Base-by-base conservation (phyloP, 1,140 invertebrate genomes). In the Meloidogyne exigua region DNA sequence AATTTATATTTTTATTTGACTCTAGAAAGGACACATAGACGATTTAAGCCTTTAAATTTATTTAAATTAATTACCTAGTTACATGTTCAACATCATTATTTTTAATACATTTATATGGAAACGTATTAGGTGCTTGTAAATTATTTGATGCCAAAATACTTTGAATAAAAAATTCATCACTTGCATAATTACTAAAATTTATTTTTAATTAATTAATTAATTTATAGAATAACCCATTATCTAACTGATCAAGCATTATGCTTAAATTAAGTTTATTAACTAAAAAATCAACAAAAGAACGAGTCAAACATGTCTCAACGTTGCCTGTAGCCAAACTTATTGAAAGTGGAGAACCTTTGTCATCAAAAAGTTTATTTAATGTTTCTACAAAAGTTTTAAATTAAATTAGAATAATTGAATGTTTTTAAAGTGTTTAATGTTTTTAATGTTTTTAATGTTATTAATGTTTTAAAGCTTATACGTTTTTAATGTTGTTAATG, bases 221-320 rank as follows among this genome's bases (percentile, higher is more conserved):
- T 9, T n/a, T 57, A 18, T 49, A 4, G 3, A n/a, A 39, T 39
- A n/a, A 57, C 49, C 18, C 18, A n/a, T 57, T 57, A 21, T 57
- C 49, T 5, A 78, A 18, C 9, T 78, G 74, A 7, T 65, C 65
- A 28, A 78, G 28, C 25, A 78, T 25, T 32, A 12, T 15, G 21
- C 21, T 68, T 28, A 78, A 26, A 65, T 78, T 67, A n/a, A 78
- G 32, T 36, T 78, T 63, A 44, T 78, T 74, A n/a, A 78, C 28
- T 2, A 77, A 25, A 32, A 42, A 78, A 12, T 78, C 76, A 9
- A 78, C 75, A 44, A 74, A 66, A 21, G 32, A 26, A 1, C 76
- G 28, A 9, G 44, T 13, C 21, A 78, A 23, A 26, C 49, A 39
- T 42, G 36, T 26, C 12, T 72, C 25, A 44, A 77, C 36, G n/a